Evolutionary conservation across 1,140 invertebrate species (phyloP), one percentile per base, ranked within the genome.

Genomic region (Ceratina japonica): DNA sequence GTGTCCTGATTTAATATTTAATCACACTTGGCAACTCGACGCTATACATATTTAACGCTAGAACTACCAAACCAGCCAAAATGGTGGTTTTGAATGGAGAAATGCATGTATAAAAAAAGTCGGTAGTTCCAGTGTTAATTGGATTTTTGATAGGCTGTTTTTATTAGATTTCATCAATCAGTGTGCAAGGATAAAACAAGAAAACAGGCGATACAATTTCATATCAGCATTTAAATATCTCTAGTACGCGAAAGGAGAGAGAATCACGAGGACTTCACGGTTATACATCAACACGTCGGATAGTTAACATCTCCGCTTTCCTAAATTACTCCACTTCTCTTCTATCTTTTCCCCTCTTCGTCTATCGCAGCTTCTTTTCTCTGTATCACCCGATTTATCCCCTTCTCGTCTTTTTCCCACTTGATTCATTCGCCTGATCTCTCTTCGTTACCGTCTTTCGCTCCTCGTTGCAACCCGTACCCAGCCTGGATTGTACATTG

Each of bases 271-370:
- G 20, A 68, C 68, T 75, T 75, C 22, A 68, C 24, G 54, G 54
- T 66, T 61, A 51, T 69, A 61, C 54, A 68, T 75, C 64, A 61
- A 64, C 64, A 61, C 54, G 64, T 75, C 64, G 22, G 54, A 15
- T 64, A 68, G 37, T 75, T 75, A 75, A 75, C 54, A 75, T 75
- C 74, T 18, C 20, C 22, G 18, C 31, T 5, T 37, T 59, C 10
- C 37, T 58, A 16, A 75, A 75, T 75, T 73, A 65, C 52, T 64
- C 4, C 20, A 15, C 27, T 15, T 4, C 66, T 4, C n/a, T 1
- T 13, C 16, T 5, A 65, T 22, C 13, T 44, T 31, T 56, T 54
- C 54, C 65, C 37, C 7, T 54, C 18, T 24, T n/a, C 24, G 15
- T 37, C n/a, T n/a, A 18, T 65, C 3, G 0, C 5, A 1, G 15